Evolutionary conservation across 2,888 invertebrate genomes (phyloP), one percentile per base, ranked within the genome.

Genomic region (Epinotia bilunana): DNA sequence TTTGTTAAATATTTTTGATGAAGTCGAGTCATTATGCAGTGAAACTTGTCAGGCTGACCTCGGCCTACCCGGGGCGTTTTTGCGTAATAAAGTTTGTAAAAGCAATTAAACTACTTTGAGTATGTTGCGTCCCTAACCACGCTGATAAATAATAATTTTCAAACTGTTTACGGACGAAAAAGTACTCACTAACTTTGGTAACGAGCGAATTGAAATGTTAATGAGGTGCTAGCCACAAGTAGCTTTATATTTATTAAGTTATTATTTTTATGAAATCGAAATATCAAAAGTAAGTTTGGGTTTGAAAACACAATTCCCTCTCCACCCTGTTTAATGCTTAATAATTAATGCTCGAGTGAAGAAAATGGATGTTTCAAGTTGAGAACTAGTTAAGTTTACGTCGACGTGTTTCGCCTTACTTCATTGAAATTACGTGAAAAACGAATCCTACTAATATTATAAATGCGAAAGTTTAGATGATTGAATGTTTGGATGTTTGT

Each of bases 101-200:
- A 67, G 72, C 67, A 72, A 75, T 75, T 71, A 75, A 75, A 75
- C 75, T 72, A 75, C 62, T 75, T 72, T 75, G 67, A 72, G 67
- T 72, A 72, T 72, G 55, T 75, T 67, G 65, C 33, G 58, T 75
- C 49, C 20, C 57, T 58, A 67, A 39, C 60, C 58, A 49, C 49
- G 64, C 60, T 39, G 53, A 74, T 71, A 74, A 74, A 71, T 74
- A 65, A 70, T 65, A 70, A 74, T 70, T 58, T 70, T 49, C 58
- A 43, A 58, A 46, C 62, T 46, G 58, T 69, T 69, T 69, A 60
- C 69, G 33, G 53, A 16, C 23, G 70, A 70, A 71, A 74, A 70
- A 46, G 70, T 64, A 28, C 70, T 58, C n/a, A 12, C 23, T 6
- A 69, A 69, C 69, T 69, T 69, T 60, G n/a, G 46, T 60, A 60